Percentiles rank a stretch among this genome's conserved stretches.
Conservation (phyloP, 2,113 vertebrate genomes). For the Butastur rufipennis region DNA sequence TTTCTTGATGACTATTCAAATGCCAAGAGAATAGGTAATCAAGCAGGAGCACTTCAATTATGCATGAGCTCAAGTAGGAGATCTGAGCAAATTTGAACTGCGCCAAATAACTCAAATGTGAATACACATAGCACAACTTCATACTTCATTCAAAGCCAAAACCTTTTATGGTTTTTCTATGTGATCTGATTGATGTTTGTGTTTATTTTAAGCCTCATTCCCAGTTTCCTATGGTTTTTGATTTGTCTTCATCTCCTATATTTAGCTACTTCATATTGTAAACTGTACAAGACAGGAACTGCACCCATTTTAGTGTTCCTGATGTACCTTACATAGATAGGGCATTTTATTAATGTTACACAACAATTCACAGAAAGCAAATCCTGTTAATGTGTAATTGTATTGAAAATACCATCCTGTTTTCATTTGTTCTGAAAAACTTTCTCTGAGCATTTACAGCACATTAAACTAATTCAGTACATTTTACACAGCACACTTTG, state of each 20-base stretch:
- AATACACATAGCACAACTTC: background rate
- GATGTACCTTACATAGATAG: background rate
- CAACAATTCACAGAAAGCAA: background rate
- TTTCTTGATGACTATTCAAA: background rate
- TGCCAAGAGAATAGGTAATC: background rate
- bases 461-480: background rate
- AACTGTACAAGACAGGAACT: background rate
- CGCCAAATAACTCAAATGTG: background rate
- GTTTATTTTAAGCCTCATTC: constrained; percentile 7
- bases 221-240: background rate
- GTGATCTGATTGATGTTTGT: background rate
- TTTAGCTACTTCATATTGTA: background rate
- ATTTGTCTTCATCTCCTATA: background rate
- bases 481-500: background rate
- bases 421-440: background rate
- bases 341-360: background rate
- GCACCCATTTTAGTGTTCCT: background rate
- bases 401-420: background rate
- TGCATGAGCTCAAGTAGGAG: background rate
- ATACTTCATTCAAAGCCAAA: constrained; percentile 13
- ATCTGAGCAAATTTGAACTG: background rate
- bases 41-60: constrained; percentile 14
- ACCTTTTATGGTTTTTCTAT: background rate
- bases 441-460: background rate
- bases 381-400: background rate